These are phyloP conservation scores for Dolichallabes microphthalmus DNA, from an alignment of 2,113 vertebrate species.

Conservation along the genomic window DNA sequence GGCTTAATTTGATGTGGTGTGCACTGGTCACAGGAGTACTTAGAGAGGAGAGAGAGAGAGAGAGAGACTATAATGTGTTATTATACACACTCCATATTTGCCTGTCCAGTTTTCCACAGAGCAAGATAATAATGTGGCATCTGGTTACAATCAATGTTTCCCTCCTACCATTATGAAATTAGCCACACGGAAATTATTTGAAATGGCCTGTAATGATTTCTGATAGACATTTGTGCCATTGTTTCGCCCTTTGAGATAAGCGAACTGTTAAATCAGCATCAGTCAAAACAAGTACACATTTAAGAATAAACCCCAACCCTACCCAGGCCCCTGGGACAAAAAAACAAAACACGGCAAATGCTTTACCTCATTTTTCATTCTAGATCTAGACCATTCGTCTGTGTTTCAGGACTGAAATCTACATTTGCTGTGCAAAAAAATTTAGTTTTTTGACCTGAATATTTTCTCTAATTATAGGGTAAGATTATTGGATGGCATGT, in stretches of 20 bases:
- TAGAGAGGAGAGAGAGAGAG: slow-evolving; percentile 20
- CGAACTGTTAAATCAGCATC: slow-evolving; percentile 58
- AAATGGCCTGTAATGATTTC: slow-evolving; percentile 67
- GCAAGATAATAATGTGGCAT: slow-evolving; percentile 56
- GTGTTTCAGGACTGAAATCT: slow-evolving; percentile 51
- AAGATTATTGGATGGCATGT: slow-evolving; percentile 51
- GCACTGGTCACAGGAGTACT: slow-evolving; percentile 41
- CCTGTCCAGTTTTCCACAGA: slow-evolving; percentile 55
- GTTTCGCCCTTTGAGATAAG: slow-evolving; percentile 62
- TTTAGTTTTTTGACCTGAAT: slow-evolving; percentile 20
- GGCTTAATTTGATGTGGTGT: slow-evolving; percentile 46
- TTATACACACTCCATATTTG: slow-evolving; percentile 43
- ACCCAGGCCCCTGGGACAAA: not conserved
- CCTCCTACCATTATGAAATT: slow-evolving; percentile 62
- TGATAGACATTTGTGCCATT: slow-evolving; percentile 63
- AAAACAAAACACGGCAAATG: not conserved
- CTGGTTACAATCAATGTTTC: slow-evolving; percentile 68
- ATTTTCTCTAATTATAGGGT: slow-evolving; percentile 40
- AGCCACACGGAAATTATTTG: slow-evolving; percentile 64
- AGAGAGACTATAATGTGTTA: slow-evolving; percentile 20
- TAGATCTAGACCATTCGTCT: not conserved
- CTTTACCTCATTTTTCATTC: not conserved
- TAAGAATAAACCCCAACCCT: slow-evolving; percentile 10
- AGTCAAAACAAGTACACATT: slow-evolving; percentile 55
- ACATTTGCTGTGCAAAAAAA: slow-evolving; percentile 23